A percentile compares a stretch with the other conserved stretches of the same genome.
Evolutionary conservation across 92 coral and sea anemone species (phyloP).

Genomic region (Muricea muricata): DNA sequence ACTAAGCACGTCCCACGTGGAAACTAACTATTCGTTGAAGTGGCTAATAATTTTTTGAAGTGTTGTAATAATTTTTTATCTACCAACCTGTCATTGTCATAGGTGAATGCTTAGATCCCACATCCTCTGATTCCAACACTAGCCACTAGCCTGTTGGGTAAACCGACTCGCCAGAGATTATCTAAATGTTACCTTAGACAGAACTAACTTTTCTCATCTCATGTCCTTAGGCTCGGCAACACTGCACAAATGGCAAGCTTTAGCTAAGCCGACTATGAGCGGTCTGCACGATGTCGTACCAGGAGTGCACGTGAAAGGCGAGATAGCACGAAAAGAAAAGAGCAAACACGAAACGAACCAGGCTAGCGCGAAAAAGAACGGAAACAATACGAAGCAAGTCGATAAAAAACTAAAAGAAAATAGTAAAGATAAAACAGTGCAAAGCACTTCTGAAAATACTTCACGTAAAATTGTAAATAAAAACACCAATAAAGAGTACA

Average conservation of each 20-base stretch:
- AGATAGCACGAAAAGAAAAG: constrained; percentile 28
- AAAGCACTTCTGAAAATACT: background rate
- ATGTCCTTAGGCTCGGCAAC: constrained; percentile 80
- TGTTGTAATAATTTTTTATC: no score
- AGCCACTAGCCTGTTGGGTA: no score
- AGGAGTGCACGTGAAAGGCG: constrained; percentile 97
- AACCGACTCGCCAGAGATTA: no score
- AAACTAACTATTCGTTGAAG: no score
- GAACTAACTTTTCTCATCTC: background rate
- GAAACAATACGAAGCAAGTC: background rate
- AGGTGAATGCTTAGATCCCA: no score
- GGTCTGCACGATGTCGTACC: constrained; percentile 79
- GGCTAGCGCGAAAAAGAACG: background rate
- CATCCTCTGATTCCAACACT: no score
- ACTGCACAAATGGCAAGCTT: constrained; percentile 92
- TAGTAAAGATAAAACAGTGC: constrained; percentile 2
- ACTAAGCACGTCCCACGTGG: no score
- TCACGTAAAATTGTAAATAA: constrained; percentile 4
- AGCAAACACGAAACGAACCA: constrained; percentile 15
- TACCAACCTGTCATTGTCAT: no score
- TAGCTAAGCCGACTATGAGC: constrained; percentile 91
- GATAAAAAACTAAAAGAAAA: background rate
- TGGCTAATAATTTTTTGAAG: no score
- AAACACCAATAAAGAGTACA: constrained; percentile 13
- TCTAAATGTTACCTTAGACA: no score